Conservation (phyloP, 2,113 vertebrate genomes). For the Anguilla japonica region DNA sequence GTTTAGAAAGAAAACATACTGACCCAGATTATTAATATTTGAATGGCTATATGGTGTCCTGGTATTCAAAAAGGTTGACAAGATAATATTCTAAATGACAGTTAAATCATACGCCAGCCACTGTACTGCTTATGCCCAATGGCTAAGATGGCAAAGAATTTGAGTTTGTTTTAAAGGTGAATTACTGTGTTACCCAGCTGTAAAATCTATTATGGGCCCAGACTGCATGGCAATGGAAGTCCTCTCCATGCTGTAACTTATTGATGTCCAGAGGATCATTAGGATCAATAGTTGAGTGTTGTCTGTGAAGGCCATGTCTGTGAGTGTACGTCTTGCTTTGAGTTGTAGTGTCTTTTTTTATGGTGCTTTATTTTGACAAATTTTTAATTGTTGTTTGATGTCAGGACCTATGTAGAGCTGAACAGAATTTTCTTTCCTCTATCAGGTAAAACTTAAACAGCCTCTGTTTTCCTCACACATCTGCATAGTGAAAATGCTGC, state of each 20-base stretch:
- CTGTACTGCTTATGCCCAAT: not conserved
- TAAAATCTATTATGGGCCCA: constrained; percentile 6
- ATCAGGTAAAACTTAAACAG: not conserved
- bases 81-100: not conserved
- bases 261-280: constrained; percentile 18
- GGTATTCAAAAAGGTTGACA: not conserved
- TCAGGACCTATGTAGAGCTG: not conserved
- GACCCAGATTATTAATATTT: not conserved
- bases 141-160: not conserved
- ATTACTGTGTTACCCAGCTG: not conserved
- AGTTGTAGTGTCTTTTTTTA: constrained; percentile 35
- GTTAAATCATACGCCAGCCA: not conserved
- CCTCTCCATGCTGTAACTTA: constrained; percentile 23
- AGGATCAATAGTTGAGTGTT: constrained; percentile 26
- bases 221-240: constrained; percentile 36
- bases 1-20: not conserved
- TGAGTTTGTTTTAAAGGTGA: not conserved
- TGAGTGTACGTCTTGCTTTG: constrained; percentile 30
- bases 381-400: constrained; percentile 27
- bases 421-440: constrained; percentile 10
- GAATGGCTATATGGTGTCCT: not conserved
- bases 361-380: constrained; percentile 29
- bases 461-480: not conserved
- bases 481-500: not conserved
- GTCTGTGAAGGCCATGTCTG: constrained; percentile 23